Evolutionary conservation across 1,140 invertebrate species (phyloP).

Genomic region (Drosophila ogumai): DNA sequence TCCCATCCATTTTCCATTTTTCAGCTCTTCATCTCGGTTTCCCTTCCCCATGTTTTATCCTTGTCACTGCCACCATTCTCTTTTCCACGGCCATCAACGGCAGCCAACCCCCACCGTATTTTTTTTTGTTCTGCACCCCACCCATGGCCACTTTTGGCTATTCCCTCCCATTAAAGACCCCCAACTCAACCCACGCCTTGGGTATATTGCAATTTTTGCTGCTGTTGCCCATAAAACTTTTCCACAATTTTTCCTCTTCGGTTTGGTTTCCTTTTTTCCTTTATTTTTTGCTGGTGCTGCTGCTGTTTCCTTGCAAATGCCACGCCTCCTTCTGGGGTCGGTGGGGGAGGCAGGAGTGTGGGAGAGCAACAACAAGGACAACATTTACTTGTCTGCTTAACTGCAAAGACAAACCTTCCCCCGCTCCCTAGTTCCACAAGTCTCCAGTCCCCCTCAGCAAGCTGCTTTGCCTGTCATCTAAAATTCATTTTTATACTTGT

Average conservation of each 20-base stretch:
- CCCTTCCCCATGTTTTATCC: slow-evolving; percentile 29
- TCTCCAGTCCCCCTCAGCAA: slow-evolving; percentile 16
- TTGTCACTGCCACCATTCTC: slow-evolving; percentile 51
- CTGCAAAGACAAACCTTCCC: slow-evolving; percentile 76
- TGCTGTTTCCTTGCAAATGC: slow-evolving; percentile 34
- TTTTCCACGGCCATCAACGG: slow-evolving; percentile 50
- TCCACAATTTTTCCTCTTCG: slow-evolving; percentile 72
- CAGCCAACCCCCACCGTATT: slow-evolving; percentile 2
- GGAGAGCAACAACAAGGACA: slow-evolving; percentile 74
- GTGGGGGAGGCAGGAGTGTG: not conserved
- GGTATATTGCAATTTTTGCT: slow-evolving; percentile 82
- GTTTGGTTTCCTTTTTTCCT: slow-evolving; percentile 46
- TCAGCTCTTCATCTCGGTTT: slow-evolving; percentile 6
- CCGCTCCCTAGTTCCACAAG: not conserved
- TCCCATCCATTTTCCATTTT: slow-evolving; percentile 29
- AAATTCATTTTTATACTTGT: slow-evolving; percentile 84
- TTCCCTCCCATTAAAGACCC: not conserved
- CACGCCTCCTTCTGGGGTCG: slow-evolving; percentile 32
- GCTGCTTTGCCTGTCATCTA: slow-evolving; percentile 80
- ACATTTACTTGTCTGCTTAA: slow-evolving; percentile 83
- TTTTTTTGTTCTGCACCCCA: not conserved
- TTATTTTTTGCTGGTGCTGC: slow-evolving; percentile 22
- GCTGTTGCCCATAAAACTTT: slow-evolving; percentile 80
- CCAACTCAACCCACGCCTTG: slow-evolving; percentile 27
- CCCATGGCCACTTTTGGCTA: slow-evolving; percentile 6